Base-by-base conservation (phyloP, 1,140 invertebrate genomes). In the Heliothis subflexa region DNA sequence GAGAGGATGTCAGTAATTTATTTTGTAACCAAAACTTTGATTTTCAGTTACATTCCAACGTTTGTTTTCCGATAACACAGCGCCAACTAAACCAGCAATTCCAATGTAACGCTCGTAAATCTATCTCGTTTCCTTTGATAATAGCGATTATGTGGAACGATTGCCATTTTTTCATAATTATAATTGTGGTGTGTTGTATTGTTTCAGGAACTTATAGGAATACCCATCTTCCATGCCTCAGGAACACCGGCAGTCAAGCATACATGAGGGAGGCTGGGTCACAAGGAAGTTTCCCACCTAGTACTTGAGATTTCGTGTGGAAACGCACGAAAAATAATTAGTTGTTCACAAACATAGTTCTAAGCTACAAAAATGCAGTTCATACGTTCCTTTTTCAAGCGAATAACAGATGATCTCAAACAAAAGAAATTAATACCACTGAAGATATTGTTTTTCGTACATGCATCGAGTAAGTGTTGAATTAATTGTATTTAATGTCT, bases 381-480 rank as follows among this genome's bases (percentile, higher is more conserved):
- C 78, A 78, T 96, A 79, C 95, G 95, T 57, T 95, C 94, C 54
- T 97, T 97, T 84, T 96, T 96, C 83, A 91, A 95, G 83, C 91
- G 97, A 81, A 97, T 97, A 75, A 91, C 95, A 74, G 96, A 96
- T 80, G 97, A 97, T 89, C 96, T 97, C 80, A 95, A 95, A 77
- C 96, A 97, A 81, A 97, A 97, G 85, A 96, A 97, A 88, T 91
- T 97, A 9, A 92, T 97, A 78, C 96, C 97, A 1, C 85, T 97
- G 21, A 97, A 97, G 89, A 91, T 97, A 78, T 95, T 97, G 77
- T 97, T 97, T 90, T 97, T 97, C 86, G 96, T 97, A 25, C 96
- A 97, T 92, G 96, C 96, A 21, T 97, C 97, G 33, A 97, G 97
- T 97, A 95, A 97, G 96, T 94, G 61, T 72, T 33, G 11, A 45